Evolutionary conservation across 2,113 vertebrate species (phyloP), one percentile per base, ranked within the genome.

Genomic region (Parotia lawesii): DNA sequence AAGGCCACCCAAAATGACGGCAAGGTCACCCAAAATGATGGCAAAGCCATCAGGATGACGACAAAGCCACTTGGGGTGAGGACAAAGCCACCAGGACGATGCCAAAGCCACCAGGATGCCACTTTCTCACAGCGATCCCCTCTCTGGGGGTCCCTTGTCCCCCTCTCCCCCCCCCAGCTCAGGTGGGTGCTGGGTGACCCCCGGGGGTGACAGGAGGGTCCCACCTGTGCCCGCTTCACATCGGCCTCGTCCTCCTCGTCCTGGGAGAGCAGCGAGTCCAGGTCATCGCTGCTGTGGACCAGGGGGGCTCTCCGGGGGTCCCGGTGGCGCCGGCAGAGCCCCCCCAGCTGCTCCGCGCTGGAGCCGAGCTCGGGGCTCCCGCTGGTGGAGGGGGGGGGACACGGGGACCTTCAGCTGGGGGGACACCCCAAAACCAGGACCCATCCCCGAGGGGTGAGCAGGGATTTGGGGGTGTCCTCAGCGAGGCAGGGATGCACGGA

Each of bases 261-360:
- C 47, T 94, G 89, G 5, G 85, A 96, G 20, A 97, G 92, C 80
- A 96, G 62, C 11, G 92, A 93, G 66, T 97, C 97, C 96, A 97
- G 82, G 12, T 97, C 96, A 1, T 98, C 97, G 0, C 74, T 97
- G 94, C 96, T 97, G 66, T 87, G 97, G 35, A 96, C 7, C 10
- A 96, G 95, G 54, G 94, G 94, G 37, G 37, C 73, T 25, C 97
- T 51, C 24, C 93, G 73, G 62, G 96, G 91, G 74, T 93, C 94
- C 42, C 48, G 40, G 42, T 3, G 57, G 47, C 6, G 22, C 54
- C 0, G 8, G 35, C 85, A 37, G 12, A 83, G 72, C 31, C 71
- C 31, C 0, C 76, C 90, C 40, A 91, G 47, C 37, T 50, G 93
- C 71, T 90, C 95, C 1, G 13, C 1, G 8, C 84, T 82, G 37